Evolutionary conservation across 2,888 invertebrate genomes (phyloP), one percentile per base, ranked within the genome.

Genomic region (Drosophila subsilvestris): DNA sequence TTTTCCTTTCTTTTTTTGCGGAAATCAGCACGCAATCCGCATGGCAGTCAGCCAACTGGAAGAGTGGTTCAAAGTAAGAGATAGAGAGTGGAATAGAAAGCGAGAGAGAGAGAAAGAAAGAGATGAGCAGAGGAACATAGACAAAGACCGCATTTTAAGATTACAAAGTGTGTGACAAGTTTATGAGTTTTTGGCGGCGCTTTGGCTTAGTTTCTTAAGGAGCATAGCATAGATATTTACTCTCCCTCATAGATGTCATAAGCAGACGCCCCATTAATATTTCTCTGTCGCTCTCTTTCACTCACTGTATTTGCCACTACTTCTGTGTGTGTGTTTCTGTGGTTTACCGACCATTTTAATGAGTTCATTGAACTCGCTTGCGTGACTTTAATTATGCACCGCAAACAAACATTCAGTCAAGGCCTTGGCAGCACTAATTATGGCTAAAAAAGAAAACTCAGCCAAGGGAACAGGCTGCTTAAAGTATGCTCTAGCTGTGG

Each of bases 131-230:
- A 29, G 45, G 7, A 32, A 20, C 9, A 45, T 17, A 7, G 25
- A 47, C 18, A 29, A 20, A 42, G 32, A 69, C 25, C 66, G 50
- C 63, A 77, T 77, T 74, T 72, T 50, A 53, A 75, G 82, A 84
- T 84, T 82, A 73, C 86, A 84, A 82, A 82, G 77, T 82, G 86
- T 81, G 76, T 81, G 80, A 78, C 79, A 85, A 86, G 74, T 86
- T 83, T 86, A 85, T 81, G 87, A 78, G 70, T 76, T 85, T 85
- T 74, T 81, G 87, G 81, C 79, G 79, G 77, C 77, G 53, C 66
- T 76, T 60, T 67, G 76, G 76, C 74, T 65, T 60, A 62, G 60
- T 49, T 43, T 54, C 37, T 43, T 27, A 32, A 43, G 17, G 25
- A 25, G 25, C 6, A 25, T 5, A 25, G 12, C 27, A 58, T 20